Conservation (phyloP, 1,140 invertebrate species). For the Limonius californicus region DNA sequence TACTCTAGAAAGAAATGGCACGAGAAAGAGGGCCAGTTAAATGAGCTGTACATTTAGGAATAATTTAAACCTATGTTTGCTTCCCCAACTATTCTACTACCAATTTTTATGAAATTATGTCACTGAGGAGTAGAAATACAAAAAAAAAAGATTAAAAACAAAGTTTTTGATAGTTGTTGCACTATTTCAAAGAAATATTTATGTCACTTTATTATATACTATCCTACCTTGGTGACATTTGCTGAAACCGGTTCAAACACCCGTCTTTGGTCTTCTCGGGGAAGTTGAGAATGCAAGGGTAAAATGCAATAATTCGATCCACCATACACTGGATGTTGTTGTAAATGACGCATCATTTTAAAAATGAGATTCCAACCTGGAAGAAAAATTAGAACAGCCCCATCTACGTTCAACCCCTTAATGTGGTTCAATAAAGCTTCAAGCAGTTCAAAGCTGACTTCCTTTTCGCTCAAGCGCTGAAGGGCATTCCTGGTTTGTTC, state of each 20-base stretch:
- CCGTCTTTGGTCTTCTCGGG: conserved; percentile 83
- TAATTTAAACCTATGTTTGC: no score
- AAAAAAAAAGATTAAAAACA: no score
- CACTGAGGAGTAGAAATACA: no score
- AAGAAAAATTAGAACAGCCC: conserved; percentile 87
- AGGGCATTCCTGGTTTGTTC: conserved; percentile 66
- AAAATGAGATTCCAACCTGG: conserved; percentile 96
- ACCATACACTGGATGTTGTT: conserved; percentile 73
- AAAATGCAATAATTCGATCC: conserved; percentile 65
- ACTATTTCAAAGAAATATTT: no score
- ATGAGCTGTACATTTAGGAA: no score
- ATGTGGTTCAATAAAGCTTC: conserved; percentile 79
- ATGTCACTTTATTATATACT: no score
- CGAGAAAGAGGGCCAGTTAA: no score
- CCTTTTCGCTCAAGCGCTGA: conserved; percentile 78
- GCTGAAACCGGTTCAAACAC: conserved; percentile 77
- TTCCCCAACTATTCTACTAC: no score
- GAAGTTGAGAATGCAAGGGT: conserved; percentile 87
- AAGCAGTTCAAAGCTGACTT: conserved; percentile 89
- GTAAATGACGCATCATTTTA: conserved; percentile 81
- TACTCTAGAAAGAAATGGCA: no score
- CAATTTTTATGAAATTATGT: no score
- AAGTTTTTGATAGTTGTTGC: no score
- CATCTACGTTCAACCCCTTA: conserved; percentile 64
- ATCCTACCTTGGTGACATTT: conserved; percentile 67